Evolutionary conservation across 2,113 vertebrate species (phyloP), one percentile per base, ranked within the genome.

Genomic region (Xenopus borealis): DNA sequence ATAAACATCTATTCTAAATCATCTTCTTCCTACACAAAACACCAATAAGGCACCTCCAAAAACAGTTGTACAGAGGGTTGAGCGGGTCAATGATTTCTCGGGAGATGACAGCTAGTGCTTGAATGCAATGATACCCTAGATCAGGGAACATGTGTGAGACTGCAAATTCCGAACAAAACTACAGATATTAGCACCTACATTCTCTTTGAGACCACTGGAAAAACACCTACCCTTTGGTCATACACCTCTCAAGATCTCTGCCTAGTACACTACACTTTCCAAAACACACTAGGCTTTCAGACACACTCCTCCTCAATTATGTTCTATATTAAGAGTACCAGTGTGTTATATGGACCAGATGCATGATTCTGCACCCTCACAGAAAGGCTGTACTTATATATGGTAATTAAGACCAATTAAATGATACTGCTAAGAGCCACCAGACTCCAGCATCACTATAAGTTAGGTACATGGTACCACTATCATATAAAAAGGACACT

Each of bases 391-490:
- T 66, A 52, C 23, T 8, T 17, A 33, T 47, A 47, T 16, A 52
- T 16, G 30, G 23, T 70, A 57, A 76, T 18, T 16, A 20, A 23
- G 58, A 55, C 59, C 13, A 16, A 19, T 47, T 46, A 4, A 53
- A 40, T 12, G 23, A 75, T 69, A 59, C 3, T 19, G 55, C 53
- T 27, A 61, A 62, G 50, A 44, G 68, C 58, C 61, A 75, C n/a
- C 69, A 50, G 46, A 62, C 18, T 67, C 18, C 46, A 50, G 45
- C 45, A 67, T 18, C 63, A 70, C 44, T 23, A 55, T 30, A 75
- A 53, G 27, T 46, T 55, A 77, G 74, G 74, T 77, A 77, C 74
- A 77, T 69, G 66, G 66, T 77, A 77, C 74, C 67, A 70, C 67
- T 70, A 64, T 70, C 45, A 45, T 65, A 62, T 67, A 47, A 70